Evolutionary conservation across 2,797 vertebrate species (phyloP).

Genomic region (Scyliorhinus canicula): DNA sequence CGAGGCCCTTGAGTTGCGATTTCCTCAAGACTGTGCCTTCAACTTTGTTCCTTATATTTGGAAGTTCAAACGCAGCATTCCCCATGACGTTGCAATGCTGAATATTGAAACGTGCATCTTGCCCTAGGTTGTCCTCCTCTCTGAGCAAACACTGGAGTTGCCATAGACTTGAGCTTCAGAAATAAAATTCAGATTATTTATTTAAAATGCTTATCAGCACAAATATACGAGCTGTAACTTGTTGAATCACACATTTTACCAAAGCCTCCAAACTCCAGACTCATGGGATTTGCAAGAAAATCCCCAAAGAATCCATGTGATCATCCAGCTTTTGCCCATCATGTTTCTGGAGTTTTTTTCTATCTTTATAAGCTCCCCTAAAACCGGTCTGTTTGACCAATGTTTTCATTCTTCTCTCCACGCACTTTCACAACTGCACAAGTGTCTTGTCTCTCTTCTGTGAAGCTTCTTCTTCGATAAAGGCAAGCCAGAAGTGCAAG

Average conservation of each 20-base stretch:
- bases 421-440: background rate
- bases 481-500: no score
- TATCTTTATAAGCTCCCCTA: background rate
- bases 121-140: no score
- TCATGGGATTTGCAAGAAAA: background rate
- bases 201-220: background rate
- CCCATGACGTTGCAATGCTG: no score
- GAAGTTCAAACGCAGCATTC: no score
- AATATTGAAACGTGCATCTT: no score
- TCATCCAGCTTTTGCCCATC: background rate
- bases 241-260: background rate
- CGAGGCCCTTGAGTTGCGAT: no score
- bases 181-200: background rate
- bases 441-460: background rate
- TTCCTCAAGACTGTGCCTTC: no score
- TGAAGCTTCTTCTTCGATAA: background rate
- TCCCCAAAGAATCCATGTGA: background rate
- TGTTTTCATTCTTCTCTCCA: background rate
- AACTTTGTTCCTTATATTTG: no score
- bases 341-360: background rate
- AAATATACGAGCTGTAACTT: background rate
- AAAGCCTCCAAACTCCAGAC: no score
- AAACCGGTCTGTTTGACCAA: background rate
- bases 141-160: no score
- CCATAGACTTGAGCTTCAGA: no score